Conservation (phyloP, 2,797 vertebrate genomes). For the Sebastolobus altivelis region DNA sequence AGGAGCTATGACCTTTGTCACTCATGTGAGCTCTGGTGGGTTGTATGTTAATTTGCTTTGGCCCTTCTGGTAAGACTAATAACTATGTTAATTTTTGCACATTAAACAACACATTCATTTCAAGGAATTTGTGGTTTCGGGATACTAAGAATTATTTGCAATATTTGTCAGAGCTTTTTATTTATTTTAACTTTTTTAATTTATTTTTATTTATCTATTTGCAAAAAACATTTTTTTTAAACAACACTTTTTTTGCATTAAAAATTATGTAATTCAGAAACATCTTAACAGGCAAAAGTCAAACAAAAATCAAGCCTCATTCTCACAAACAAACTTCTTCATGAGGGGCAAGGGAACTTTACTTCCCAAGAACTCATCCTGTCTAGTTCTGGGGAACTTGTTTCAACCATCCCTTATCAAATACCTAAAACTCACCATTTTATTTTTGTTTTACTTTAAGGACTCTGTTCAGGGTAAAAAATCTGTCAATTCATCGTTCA, state of each 20-base stretch:
- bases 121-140: constrained; percentile 16
- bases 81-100: constrained; percentile 15
- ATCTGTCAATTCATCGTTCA: too few species aligned
- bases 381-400: not conserved
- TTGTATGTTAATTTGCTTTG: constrained; percentile 39
- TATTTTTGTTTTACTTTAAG: not conserved
- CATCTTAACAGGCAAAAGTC: not conserved
- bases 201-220: not conserved
- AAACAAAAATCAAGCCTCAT: not conserved
- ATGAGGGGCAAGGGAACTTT: not conserved
- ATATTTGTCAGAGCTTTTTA: not conserved
- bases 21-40: constrained; percentile 34
- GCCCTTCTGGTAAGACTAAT: constrained; percentile 27
- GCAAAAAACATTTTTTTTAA: not conserved
- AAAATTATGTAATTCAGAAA: not conserved
- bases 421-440: not conserved
- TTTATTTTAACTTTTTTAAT: too few species aligned
- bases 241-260: not conserved
- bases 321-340: not conserved
- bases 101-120: constrained; percentile 15
- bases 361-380: not conserved
- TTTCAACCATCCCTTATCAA: not conserved
- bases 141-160: not conserved
- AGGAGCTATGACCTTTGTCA: constrained; percentile 61
- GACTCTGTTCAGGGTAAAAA: not conserved